phyloP scores from a whole-genome alignment of 2,888 invertebrate species.

The Steromphala cineraria region DNA sequence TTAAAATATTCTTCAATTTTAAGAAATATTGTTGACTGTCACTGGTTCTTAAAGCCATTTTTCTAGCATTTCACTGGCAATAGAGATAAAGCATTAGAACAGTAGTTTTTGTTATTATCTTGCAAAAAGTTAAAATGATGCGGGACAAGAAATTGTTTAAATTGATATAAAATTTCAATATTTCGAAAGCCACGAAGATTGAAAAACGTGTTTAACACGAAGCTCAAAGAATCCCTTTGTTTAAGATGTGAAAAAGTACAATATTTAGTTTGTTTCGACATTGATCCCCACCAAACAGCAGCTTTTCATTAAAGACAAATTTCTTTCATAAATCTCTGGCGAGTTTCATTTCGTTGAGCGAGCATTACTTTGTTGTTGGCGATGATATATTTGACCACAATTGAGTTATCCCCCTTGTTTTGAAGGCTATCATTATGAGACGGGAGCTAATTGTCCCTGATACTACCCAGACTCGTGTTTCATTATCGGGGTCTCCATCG shows the following conservation, averaged over 20 bases:
- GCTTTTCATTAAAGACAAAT: constrained; percentile 13
- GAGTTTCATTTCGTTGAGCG: not conserved
- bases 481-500: not conserved
- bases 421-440: constrained; percentile 9
- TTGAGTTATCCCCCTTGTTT: not conserved
- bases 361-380: not conserved
- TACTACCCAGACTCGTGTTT: not conserved
- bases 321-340: constrained; percentile 8
- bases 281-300: not conserved
- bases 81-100: too few relatives aligned
- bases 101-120: too few relatives aligned
- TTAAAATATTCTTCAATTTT: too few relatives aligned
- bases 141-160: not conserved
- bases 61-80: too few relatives aligned
- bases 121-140: not conserved
- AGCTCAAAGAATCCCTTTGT: not conserved
- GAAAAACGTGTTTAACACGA: not conserved
- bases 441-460: not conserved
- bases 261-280: constrained; percentile 11
- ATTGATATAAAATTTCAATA: not conserved
- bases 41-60: too few relatives aligned
- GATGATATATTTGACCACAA: constrained; percentile 13
- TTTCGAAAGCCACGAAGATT: not conserved
- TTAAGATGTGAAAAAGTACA: constrained; percentile 15
- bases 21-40: too few relatives aligned